Evolutionary conservation across 1,140 invertebrate genomes (phyloP).

Genomic region (Cotesia typhae): DNA sequence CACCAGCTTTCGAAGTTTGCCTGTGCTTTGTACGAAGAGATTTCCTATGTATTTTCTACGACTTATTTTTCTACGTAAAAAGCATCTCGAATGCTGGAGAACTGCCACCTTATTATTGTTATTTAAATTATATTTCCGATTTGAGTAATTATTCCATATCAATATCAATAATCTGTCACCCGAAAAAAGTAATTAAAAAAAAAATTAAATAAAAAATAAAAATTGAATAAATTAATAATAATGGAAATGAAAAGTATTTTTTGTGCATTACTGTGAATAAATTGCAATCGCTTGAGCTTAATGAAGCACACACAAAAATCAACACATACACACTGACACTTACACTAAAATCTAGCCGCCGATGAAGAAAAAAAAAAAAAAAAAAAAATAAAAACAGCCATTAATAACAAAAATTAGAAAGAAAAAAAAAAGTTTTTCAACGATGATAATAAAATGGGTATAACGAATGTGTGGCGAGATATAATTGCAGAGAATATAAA

Average conservation of each 20-base stretch:
- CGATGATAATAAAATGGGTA: slow-evolving; percentile 17
- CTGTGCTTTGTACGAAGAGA: slow-evolving; percentile 43
- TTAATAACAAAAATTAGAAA: slow-evolving; percentile 29
- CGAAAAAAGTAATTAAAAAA: not conserved
- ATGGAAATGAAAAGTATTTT: slow-evolving; percentile 21
- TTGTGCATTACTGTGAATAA: slow-evolving; percentile 34
- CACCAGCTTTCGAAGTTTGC: slow-evolving; percentile 29
- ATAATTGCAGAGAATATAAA: not conserved
- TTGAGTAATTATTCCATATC: slow-evolving; percentile 4
- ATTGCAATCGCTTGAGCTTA: slow-evolving; percentile 43
- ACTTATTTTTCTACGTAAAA: slow-evolving; percentile 43
- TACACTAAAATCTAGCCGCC: slow-evolving; percentile 28
- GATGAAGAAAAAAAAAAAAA: slow-evolving; percentile 29
- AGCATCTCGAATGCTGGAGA: slow-evolving; percentile 36
- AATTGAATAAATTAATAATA: not conserved
- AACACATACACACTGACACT: not conserved
- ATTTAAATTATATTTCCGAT: not conserved
- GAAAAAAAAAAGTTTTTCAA: not conserved
- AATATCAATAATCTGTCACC: slow-evolving; percentile 27
- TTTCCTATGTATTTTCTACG: slow-evolving; percentile 44
- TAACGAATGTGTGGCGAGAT: slow-evolving; percentile 5
- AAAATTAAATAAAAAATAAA: no score
- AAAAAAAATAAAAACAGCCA: slow-evolving; percentile 20
- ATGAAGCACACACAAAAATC: slow-evolving; percentile 24
- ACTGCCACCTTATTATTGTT: slow-evolving; percentile 1